Base-by-base conservation (phyloP, 2,888 invertebrate species). In the Limnephilus auricula region DNA sequence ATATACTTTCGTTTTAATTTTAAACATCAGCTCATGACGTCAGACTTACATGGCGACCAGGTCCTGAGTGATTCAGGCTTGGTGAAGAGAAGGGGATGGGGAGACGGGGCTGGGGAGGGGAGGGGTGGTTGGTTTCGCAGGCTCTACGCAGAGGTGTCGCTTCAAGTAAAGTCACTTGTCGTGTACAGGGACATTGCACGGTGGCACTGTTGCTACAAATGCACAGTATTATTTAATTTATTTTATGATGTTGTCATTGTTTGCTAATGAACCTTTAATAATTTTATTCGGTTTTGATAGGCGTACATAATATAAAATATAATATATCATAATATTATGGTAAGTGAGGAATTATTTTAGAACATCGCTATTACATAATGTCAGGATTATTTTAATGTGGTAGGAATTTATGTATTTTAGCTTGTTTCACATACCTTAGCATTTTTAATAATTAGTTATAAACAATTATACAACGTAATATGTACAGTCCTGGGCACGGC, bases 101-200 rank as follows among this genome's bases (percentile, higher is more conserved):
- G n/a, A 25, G 65, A 25, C 65, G 65, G 40, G 65, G 31, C 0
- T n/a, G 31, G 65, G 65, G 9, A n/a, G 5, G 83, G 37, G 50
- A 18, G 78, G 78, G 78, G 79, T 32, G 87, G 78, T 34, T 65
- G 78, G 31, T 78, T 88, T 79, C 87, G 79, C 87, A 37, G 89
- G 85, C 91, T 65, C 79, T 86, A 31, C 87, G 32, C 87, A 88
- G 34, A 88, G 83, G 84, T 90, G 92, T 92, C 92, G 89, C 85
- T 90, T 31, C 86, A 86, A 79, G 90, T 92, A 79, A 90, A 90
- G 50, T 90, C 80, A 89, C 90, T 82, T 92, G 92, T 92, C 92
- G 32, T 32, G 34, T 40, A 34, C 18, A 25, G 34, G 84, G 90
- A 92, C 85, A 90, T 45, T 83, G 79, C 90, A 65, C 82, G 80